Evolutionary conservation across 2,888 invertebrate genomes (phyloP), one percentile per base, ranked within the genome.

Genomic region (Helleia helle): DNA sequence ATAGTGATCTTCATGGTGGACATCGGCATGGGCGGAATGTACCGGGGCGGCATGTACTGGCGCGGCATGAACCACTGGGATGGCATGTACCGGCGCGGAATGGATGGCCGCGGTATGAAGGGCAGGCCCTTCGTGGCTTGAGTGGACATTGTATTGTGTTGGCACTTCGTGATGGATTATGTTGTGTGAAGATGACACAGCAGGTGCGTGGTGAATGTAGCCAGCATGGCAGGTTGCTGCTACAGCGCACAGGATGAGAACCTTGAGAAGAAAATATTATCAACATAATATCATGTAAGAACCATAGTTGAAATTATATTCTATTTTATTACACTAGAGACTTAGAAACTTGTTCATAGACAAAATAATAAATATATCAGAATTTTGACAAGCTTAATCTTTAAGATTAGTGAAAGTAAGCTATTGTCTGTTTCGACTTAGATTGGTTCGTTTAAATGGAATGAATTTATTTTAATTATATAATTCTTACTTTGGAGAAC

Each of bases 401-500:
- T n/a, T n/a, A n/a, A n/a, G n/a, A n/a, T n/a, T n/a, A 30, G 30
- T 30, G 30, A 30, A 30, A 30, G 30, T 30, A 30, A 4, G 9
- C 15, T 30, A 30, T 30, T 30, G 30, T 30, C 30, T 15, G 30
- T n/a, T 9, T 9, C 9, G 39, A 36, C 11, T 14, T n/a, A n/a
- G n/a, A n/a, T n/a, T n/a, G n/a, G n/a, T n/a, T n/a, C n/a, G n/a
- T n/a, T n/a, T n/a, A n/a, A n/a, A n/a, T n/a, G n/a, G n/a, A n/a
- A n/a, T n/a, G n/a, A n/a, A n/a, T 13, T 37, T 29, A 28, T 28
- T 34, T 39, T 25, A 37, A 38, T 40, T 24, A 36, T 37, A 36
- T 43, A 27, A 24, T 5, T 29, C 83, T 83, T 81, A 84, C 84
- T 81, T 83, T 81, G 54, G 75, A 72, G 70, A 71, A 79, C 84